phyloP scores from a whole-genome alignment of 2,113 vertebrate genomes.

The Heloderma charlesbogerti region DNA sequence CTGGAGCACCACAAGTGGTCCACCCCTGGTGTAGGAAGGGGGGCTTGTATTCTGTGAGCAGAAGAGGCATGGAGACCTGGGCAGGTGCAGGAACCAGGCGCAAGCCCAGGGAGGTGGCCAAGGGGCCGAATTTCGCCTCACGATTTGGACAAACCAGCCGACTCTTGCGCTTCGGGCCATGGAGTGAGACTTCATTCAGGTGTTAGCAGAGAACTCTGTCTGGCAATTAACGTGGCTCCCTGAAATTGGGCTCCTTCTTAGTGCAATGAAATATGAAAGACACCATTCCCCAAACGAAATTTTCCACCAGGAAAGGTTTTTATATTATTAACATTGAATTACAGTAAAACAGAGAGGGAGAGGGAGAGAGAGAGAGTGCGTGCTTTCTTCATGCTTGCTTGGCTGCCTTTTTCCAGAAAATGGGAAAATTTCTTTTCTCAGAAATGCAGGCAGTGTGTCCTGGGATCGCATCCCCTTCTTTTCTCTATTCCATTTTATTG shows the following conservation, averaged over 20 bases:
- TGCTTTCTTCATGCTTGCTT: constrained; percentile 15
- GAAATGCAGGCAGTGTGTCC: fast-evolving
- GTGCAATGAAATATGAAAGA: background rate
- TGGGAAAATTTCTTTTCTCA: too few relatives aligned
- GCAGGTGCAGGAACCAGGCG: too few relatives aligned
- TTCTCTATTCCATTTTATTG: background rate
- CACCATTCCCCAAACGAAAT: background rate
- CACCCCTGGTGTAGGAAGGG: too few relatives aligned
- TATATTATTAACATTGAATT: constrained; percentile 24
- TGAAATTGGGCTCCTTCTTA: constrained; percentile 2
- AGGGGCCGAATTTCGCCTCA: too few relatives aligned
- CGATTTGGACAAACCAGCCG: background rate
- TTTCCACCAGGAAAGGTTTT: constrained; percentile 23
- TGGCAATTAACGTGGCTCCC: constrained; percentile 26
- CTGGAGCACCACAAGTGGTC: too few relatives aligned
- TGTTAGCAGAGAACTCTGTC: constrained; percentile 38
- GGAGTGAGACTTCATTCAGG: constrained; percentile 31
- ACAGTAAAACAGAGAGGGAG: fast-evolving
- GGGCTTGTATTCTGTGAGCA: too few relatives aligned
- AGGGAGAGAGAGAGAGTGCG: fast-evolving
- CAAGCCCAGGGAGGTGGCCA: too few relatives aligned
- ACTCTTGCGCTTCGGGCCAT: background rate
- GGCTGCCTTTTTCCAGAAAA: background rate
- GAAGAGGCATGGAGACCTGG: too few relatives aligned
- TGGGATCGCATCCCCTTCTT: background rate